Evolutionary conservation across 2,888 invertebrate genomes (phyloP).

Genomic region (Chaetogeoica ovagalla): DNA sequence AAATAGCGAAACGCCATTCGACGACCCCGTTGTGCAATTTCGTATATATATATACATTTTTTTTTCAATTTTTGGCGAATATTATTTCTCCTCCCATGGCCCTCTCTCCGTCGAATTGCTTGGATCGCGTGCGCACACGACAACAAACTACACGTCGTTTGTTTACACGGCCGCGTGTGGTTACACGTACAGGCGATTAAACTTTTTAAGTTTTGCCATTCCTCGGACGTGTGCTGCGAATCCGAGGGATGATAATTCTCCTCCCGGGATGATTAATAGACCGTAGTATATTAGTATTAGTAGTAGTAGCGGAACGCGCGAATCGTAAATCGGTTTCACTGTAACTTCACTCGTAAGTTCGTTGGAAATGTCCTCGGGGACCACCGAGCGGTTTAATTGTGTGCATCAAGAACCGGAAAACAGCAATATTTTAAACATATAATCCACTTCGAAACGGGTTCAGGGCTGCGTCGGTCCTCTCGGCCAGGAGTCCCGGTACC

Average conservation of each 20-base stretch:
- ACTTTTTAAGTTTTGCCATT: neutral
- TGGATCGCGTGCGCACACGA: too few species aligned
- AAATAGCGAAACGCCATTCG: too few species aligned
- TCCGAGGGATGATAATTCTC: slow-evolving; percentile 44
- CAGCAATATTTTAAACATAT: slow-evolving; percentile 34
- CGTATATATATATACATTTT: too few species aligned
- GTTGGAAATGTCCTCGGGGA: slow-evolving; percentile 35
- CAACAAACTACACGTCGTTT: too few species aligned
- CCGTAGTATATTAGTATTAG: neutral
- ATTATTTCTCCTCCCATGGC: too few species aligned
- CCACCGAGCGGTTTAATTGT: slow-evolving; percentile 35
- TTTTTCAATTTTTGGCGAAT: too few species aligned
- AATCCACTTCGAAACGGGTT: neutral
- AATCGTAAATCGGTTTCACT: slow-evolving; percentile 48
- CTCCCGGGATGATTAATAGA: slow-evolving; percentile 44
- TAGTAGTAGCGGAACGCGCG: neutral
- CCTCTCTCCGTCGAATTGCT: too few species aligned
- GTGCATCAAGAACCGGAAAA: slow-evolving; percentile 43
- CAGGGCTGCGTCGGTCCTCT: neutral
- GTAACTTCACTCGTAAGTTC: slow-evolving; percentile 32
- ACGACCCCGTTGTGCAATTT: too few species aligned
- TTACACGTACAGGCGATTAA: too few species aligned
- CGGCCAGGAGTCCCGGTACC: neutral
- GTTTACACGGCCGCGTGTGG: too few species aligned
- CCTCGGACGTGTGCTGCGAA: slow-evolving; percentile 12